These are phyloP conservation scores for Percopsis omiscomaycus DNA, from an alignment of 2,797 vertebrate species.

Conservation along the genomic window DNA sequence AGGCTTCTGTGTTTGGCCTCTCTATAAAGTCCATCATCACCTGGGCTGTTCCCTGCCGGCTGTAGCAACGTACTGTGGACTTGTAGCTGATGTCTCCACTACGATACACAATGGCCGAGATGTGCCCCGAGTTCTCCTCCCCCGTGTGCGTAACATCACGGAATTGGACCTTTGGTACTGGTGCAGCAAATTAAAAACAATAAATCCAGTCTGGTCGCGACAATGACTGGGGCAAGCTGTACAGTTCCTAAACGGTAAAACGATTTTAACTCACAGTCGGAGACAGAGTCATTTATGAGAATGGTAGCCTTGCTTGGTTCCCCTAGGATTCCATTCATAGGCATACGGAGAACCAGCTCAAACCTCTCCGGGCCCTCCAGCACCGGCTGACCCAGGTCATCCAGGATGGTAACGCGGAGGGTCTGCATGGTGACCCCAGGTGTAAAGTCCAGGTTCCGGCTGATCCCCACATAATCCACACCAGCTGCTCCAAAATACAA, in stretches of 20 bases:
- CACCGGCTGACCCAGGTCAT: constrained; percentile 89
- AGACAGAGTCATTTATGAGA: constrained; percentile 88
- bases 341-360: constrained; percentile 90
- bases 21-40: constrained; percentile 96
- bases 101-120: constrained; percentile 81
- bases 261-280: constrained; percentile 84
- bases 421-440: constrained; percentile 90
- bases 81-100: constrained; percentile 85
- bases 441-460: constrained; percentile 89
- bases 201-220: constrained; percentile 6
- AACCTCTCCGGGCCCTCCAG: constrained; percentile 91
- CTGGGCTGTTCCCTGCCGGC: constrained; percentile 90
- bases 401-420: constrained; percentile 84
- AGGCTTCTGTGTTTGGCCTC: constrained; percentile 90
- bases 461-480: constrained; percentile 93
- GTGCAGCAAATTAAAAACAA: constrained; percentile 22
- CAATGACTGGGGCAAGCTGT: not conserved
- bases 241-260: not conserved
- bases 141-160: constrained; percentile 79
- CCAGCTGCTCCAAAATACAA: constrained; percentile 79
- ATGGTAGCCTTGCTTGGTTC: constrained; percentile 85
- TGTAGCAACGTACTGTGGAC: constrained; percentile 92
- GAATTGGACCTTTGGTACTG: constrained; percentile 95
- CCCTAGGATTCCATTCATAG: constrained; percentile 87
- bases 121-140: constrained; percentile 81